These are phyloP conservation scores for Lordiphosa andalusiaca DNA, from an alignment of 2,888 invertebrate species.

Conservation along the genomic window DNA sequence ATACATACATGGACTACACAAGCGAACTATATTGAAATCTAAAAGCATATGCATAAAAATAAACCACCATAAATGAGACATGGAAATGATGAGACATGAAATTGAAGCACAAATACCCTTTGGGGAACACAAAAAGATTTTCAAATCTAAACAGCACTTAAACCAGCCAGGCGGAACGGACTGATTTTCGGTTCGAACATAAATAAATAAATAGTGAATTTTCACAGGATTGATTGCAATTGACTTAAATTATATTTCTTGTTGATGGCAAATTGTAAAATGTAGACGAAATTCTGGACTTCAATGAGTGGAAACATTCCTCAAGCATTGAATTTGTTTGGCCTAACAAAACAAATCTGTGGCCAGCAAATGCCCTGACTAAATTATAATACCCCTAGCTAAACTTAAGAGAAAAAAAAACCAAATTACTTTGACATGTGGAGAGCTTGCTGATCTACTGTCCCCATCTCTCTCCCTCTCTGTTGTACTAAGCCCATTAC, in stretches of 20 bases:
- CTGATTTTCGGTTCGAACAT: too few species aligned
- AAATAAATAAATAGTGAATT: too few species aligned
- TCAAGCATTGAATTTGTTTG: too few species aligned
- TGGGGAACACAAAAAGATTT: too few species aligned
- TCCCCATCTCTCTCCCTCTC: constrained; percentile 2
- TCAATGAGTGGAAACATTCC: too few species aligned
- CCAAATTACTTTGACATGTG: constrained; percentile 30
- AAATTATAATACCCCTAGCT: constrained; percentile 17
- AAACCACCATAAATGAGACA: too few species aligned
- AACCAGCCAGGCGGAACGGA: background rate
- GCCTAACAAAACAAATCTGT: background rate
- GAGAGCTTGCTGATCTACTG: constrained; percentile 13
- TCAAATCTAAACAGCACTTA: background rate
- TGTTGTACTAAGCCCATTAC: constrained; percentile 61
- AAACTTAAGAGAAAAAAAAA: constrained; percentile 27
- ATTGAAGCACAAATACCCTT: too few species aligned
- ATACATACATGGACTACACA: constrained; percentile 4
- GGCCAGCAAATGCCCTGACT: constrained; percentile 19
- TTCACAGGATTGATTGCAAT: too few species aligned
- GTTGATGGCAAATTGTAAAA: too few species aligned
- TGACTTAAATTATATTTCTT: too few species aligned
- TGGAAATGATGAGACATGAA: too few species aligned
- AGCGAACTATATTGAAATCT: constrained; percentile 2
- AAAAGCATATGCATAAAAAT: constrained; percentile 2
- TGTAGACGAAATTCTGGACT: too few species aligned